Base-by-base conservation (phyloP, 2,888 invertebrate genomes). In the Drosophila imparisetae region DNA sequence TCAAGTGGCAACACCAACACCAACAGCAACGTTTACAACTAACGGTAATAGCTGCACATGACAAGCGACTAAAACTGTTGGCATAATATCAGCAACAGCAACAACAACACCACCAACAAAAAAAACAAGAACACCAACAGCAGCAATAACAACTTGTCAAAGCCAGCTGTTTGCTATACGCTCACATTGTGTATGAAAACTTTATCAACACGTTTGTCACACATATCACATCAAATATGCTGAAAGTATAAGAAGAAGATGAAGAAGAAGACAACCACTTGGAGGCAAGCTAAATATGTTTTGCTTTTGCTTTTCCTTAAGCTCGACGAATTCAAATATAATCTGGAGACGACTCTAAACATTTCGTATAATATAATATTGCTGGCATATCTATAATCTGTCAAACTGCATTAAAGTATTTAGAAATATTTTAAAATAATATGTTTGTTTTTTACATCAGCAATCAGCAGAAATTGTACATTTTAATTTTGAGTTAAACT, bases 21-120 rank as follows among this genome's bases (percentile, higher is more conserved):
- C 48, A 60, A 50, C 58, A 71, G 64, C 58, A 66, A 68, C 69
- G 62, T 54, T 72, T 81, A 71, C 84, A 83, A 78, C 86, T 73
- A 85, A 86, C 88, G 78, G 85, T 82, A 82, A 89, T 89, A 78
- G 90, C 88, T 87, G 85, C 83, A 82, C 68, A 89, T 80, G 83
- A 85, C 90, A 86, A 86, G 59, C 82, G 74, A 69, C 87, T 72
- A 85, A 86, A 84, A 83, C 73, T 80, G 86, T 77, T 82, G 83
- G 72, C 80, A 77, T 75, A 72, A 77, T 74, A 83, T 70, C 66
- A 67, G 36, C 63, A 71, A 21, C 54, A 67, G 1, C 66, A 68
- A 30, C 54, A 50, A 11, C 50, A 60, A 10, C 54, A 55, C 15
- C 63, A 52, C n/a, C 54, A 40, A 50, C 60, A 62, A 11, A 0